A percentile compares a stretch with the other conserved stretches of the same genome.
These are phyloP conservation scores for Phortica magna DNA, from an alignment of 2,888 invertebrate species.

Conservation along the genomic window DNA sequence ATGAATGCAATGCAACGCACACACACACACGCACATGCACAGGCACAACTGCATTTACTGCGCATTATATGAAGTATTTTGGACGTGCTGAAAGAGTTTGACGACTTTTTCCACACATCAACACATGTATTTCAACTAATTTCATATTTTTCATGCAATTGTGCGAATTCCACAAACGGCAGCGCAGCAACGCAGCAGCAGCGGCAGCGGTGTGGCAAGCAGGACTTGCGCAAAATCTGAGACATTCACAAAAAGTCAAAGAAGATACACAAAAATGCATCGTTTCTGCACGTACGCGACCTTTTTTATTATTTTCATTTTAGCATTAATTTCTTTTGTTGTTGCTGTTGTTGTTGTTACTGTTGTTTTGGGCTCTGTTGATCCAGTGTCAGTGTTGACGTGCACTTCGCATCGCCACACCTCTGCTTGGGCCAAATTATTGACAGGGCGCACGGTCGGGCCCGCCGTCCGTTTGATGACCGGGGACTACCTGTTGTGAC, in stretches of 20 bases:
- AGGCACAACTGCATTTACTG: slow-evolving; percentile 30
- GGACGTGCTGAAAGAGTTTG: slow-evolving; percentile 42
- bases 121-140: slow-evolving; percentile 63
- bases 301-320: slow-evolving; percentile 13
- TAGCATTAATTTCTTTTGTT: neutral
- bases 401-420: neutral
- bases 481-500: slow-evolving; percentile 76
- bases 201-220: neutral
- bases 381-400: neutral
- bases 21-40: neutral
- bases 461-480: slow-evolving; percentile 52
- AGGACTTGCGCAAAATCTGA: neutral
- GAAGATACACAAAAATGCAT: slow-evolving; percentile 1
- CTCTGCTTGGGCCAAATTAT: slow-evolving; percentile 1
- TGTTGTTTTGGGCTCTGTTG: neutral
- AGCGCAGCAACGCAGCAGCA: slow-evolving; percentile 41
- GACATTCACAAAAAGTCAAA: neutral
- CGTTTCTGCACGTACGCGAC: slow-evolving; percentile 30
- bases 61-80: neutral
- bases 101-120: slow-evolving; percentile 59
- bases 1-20: slow-evolving; percentile 10
- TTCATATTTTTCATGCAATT: slow-evolving; percentile 76
- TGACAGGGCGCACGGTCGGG: neutral
- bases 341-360: neutral
- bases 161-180: slow-evolving; percentile 65